Base-by-base conservation (phyloP, 2,113 vertebrate genomes). In the Phalacrocorax carbo region DNA sequence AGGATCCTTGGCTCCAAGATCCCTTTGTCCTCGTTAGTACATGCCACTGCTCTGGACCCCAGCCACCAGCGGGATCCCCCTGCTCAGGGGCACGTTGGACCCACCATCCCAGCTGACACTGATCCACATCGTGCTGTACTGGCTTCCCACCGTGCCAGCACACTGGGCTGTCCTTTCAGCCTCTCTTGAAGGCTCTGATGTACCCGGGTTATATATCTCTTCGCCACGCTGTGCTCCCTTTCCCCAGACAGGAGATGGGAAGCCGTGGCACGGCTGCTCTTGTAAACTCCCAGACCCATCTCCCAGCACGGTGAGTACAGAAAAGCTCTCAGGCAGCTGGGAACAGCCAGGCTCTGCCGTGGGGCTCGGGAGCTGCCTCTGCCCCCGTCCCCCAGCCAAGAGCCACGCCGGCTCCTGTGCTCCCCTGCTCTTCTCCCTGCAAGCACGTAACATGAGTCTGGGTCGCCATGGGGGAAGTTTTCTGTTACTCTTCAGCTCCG, bases 401-500 rank as follows among this genome's bases (percentile, higher is more conserved):
- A 66, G 64, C 55, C 0, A 0, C 8, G 15, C 23, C 12, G 2
- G 29, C 30, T 48, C n/a, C 88, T 19, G 22, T 52, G 60, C 51
- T 49, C 75, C 46, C 42, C 51, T 48, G 21, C 86, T 61, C 15
- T 49, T 72, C 86, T 89, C 58, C 58, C 75, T 89, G 40, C 73
- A 52, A 71, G 51, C 75, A 72, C 7, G 2, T 58, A 80, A 42
- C 15, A 1, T 2, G 34, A 96, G 91, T 25, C 34, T 0, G 1
- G 66, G 82, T 70, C 34, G 2, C 89, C 82, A 34, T 20, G 82
- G 70, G 93, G 86, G 92, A 97, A 95, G 80, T 94, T 91, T 94
- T 44, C 88, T 88, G 82, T 73, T 92, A 38, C 80, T 95, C 92
- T 90, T 90, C 93, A 90, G 89, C 94, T 96, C 87, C 90, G 61